Evolutionary conservation across 2,113 vertebrate genomes (phyloP).

Genomic region (Hemiprocne comata): DNA sequence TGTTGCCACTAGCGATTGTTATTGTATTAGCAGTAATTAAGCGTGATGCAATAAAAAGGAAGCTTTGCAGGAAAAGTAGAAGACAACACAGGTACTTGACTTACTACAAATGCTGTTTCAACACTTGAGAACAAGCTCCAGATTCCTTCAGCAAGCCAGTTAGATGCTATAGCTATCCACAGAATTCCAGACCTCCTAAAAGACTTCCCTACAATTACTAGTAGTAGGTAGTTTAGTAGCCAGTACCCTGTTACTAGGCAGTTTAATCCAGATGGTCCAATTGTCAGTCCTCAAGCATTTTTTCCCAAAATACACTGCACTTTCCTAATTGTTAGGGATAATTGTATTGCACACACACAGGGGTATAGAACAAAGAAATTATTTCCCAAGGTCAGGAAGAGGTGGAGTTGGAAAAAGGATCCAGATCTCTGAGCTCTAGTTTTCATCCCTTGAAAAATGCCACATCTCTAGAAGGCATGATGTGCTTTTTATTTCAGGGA

Average conservation of each 20-base stretch:
- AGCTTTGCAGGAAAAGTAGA: conserved; percentile 43
- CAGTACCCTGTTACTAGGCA: not conserved
- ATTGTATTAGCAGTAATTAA: conserved; percentile 61
- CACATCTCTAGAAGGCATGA: not conserved
- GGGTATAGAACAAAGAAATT: not conserved
- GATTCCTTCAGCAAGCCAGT: not conserved
- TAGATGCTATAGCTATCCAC: not conserved
- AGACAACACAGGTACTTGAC: conserved; percentile 43
- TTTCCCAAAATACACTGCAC: not conserved
- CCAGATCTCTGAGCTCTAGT: not conserved
- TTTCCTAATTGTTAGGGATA: not conserved
- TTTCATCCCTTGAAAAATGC: not conserved
- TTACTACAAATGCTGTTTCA: not conserved
- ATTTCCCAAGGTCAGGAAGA: not conserved
- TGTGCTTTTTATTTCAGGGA: conserved; percentile 1
- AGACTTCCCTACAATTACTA: not conserved
- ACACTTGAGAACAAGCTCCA: not conserved
- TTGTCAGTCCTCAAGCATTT: not conserved
- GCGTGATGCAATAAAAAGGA: conserved; percentile 54
- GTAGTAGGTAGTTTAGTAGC: not conserved
- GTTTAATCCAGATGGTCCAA: not conserved
- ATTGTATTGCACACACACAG: not conserved
- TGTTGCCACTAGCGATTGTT: conserved; percentile 72
- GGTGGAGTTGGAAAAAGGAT: not conserved
- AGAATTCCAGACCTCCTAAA: not conserved